These are phyloP conservation scores for Paradisaea rubra DNA, from an alignment of 2,113 vertebrate species.

Conservation along the genomic window DNA sequence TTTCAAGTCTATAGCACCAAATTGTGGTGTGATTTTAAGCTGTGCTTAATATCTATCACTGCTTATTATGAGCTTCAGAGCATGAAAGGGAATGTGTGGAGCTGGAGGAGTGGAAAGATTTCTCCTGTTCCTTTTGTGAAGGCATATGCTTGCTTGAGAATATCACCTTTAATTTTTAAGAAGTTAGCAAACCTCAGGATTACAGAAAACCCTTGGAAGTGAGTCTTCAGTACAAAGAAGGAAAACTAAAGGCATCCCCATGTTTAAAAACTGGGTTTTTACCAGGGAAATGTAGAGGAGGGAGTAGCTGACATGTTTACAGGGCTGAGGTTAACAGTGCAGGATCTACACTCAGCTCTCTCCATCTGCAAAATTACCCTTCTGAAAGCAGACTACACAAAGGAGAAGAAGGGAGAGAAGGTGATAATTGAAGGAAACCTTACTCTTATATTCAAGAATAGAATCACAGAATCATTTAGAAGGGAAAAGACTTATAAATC, in stretches of 20 bases:
- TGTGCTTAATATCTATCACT: background rate
- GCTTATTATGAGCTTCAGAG: background rate
- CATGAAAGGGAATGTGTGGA: background rate
- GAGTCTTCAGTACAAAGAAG: background rate
- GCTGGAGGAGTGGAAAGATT: background rate
- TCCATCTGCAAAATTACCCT: background rate
- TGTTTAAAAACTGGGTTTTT: background rate
- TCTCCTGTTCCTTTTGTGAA: background rate
- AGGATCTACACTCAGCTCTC: background rate
- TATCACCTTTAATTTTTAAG: background rate
- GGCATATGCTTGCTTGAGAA: background rate
- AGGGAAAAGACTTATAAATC: background rate
- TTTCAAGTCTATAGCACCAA: background rate
- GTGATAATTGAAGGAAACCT: background rate
- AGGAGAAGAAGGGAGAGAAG: background rate
- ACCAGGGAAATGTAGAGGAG: background rate
- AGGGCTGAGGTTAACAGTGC: background rate
- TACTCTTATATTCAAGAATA: background rate
- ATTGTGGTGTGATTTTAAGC: background rate
- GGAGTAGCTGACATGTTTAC: background rate
- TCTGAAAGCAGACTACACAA: background rate
- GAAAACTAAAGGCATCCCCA: background rate
- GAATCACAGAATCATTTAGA: background rate
- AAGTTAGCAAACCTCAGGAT: background rate
- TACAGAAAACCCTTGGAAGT: background rate